phyloP scores from a whole-genome alignment of 2,888 invertebrate species.

The Dinocampus coccinellae region DNA sequence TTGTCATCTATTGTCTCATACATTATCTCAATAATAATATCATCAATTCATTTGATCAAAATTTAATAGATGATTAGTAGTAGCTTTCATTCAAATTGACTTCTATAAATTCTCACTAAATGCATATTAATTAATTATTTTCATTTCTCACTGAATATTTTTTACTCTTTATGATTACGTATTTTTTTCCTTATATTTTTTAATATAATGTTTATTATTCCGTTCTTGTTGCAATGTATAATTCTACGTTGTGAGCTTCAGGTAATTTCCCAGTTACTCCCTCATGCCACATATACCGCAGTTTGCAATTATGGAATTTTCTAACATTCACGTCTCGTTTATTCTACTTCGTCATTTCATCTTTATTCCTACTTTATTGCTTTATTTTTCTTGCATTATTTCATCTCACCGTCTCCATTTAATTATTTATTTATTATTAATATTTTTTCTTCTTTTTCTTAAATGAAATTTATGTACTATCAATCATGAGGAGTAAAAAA shows the following conservation, averaged over 20 bases:
- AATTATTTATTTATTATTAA: no score
- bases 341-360: constrained; percentile 22
- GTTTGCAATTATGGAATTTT: constrained; percentile 34
- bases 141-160: background rate
- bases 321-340: constrained; percentile 13
- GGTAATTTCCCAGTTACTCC: constrained; percentile 20
- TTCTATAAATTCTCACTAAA: no score
- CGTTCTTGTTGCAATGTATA: constrained; percentile 35
- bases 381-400: constrained; percentile 9
- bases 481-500: no score
- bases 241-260: constrained; percentile 37
- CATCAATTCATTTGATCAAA: no score
- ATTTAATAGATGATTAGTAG: no score
- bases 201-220: constrained; percentile 37
- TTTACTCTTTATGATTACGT: no score
- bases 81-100: no score
- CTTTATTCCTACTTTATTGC: constrained; percentile 7
- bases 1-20: no score
- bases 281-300: constrained; percentile 21
- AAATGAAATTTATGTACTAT: no score
- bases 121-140: no score
- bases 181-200: constrained; percentile 23
- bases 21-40: no score
- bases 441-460: no score
- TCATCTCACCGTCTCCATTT: background rate